Evolutionary conservation across 2,888 invertebrate species (phyloP).

Genomic region (Plagodis pulveraria): DNA sequence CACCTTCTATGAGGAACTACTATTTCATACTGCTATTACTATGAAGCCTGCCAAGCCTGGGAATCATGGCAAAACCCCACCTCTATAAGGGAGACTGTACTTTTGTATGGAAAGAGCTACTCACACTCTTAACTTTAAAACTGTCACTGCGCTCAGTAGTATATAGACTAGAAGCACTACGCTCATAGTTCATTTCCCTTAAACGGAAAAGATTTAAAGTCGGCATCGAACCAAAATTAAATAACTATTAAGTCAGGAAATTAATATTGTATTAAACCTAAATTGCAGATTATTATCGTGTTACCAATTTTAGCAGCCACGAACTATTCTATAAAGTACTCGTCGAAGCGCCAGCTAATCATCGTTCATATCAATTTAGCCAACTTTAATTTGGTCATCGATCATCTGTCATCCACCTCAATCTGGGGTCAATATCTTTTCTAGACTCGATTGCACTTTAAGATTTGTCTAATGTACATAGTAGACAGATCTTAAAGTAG

Average conservation of each 20-base stretch:
- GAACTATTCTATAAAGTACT: conserved; percentile 40
- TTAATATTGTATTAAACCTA: not conserved
- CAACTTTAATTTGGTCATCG: conserved; percentile 69
- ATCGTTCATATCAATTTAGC: conserved; percentile 68
- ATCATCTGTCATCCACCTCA: conserved; percentile 76
- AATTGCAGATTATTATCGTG: conserved; percentile 32
- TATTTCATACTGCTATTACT: too few relatives aligned
- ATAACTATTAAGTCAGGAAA: conserved; percentile 1
- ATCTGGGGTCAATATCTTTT: conserved; percentile 77
- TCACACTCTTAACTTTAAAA: too few relatives aligned
- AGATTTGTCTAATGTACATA: conserved; percentile 54
- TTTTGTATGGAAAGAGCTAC: too few relatives aligned
- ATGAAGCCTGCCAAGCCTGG: too few relatives aligned
- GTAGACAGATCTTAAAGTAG: conserved; percentile 41
- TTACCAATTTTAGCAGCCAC: conserved; percentile 56
- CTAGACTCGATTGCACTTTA: conserved; percentile 59
- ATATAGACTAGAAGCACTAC: too few relatives aligned
- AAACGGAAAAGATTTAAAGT: too few relatives aligned
- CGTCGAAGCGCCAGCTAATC: conserved; percentile 70
- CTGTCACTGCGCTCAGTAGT: too few relatives aligned
- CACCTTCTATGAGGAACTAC: too few relatives aligned
- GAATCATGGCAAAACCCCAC: too few relatives aligned
- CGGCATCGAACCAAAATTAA: too few relatives aligned
- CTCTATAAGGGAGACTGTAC: too few relatives aligned
- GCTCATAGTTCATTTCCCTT: too few relatives aligned